These are phyloP conservation scores for Octopus sinensis DNA, from an alignment of 1,140 invertebrate genomes.

Conservation along the genomic window DNA sequence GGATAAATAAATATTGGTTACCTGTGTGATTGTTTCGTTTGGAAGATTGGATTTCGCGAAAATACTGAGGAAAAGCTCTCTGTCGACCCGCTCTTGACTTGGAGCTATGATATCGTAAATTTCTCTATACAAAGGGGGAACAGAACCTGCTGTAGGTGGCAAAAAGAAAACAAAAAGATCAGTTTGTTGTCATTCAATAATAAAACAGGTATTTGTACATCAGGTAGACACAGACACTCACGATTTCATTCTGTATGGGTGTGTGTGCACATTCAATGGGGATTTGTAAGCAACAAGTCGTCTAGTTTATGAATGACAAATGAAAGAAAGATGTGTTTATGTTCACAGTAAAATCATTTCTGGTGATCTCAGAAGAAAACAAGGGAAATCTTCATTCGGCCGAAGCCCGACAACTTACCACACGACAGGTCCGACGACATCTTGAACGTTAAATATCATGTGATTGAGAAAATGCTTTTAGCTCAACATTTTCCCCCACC, in stretches of 20 bases:
- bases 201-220: no score
- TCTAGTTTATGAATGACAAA: no score
- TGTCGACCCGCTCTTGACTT: constrained; percentile 63
- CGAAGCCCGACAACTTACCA: constrained; percentile 28
- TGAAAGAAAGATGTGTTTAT: no score
- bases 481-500: no score
- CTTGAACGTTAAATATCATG: constrained; percentile 48
- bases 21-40: constrained; percentile 63
- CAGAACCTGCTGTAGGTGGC: constrained; percentile 59
- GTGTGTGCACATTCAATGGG: no score
- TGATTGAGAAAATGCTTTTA: constrained; percentile 30
- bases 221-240: no score
- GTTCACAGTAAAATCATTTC: no score
- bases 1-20: constrained; percentile 34
- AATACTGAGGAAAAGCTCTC: constrained; percentile 66
- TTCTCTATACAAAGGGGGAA: constrained; percentile 66
- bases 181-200: no score
- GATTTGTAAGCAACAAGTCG: no score
- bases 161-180: constrained; percentile 20
- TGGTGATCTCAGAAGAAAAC: no score
- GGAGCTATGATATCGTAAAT: constrained; percentile 67
- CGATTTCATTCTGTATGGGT: no score
- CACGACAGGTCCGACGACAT: constrained; percentile 54
- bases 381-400: neutral
- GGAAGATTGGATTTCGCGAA: constrained; percentile 66